Evolutionary conservation across 2,888 invertebrate genomes (phyloP), one percentile per base, ranked within the genome.

Genomic region (Acheta domesticus): DNA sequence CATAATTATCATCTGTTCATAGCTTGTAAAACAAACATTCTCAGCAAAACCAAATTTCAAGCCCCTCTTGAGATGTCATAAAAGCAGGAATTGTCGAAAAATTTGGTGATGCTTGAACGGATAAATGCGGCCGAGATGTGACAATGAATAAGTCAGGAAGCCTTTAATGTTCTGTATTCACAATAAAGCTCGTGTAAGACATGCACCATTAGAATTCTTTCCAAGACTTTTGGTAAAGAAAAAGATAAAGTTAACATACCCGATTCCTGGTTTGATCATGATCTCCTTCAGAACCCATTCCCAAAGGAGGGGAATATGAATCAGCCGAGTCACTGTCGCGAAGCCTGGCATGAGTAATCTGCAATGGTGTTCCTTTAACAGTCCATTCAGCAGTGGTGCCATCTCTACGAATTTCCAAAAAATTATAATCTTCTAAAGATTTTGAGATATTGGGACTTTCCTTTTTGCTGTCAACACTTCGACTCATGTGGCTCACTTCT

Each of bases 371-470:
- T 82, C 89, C 90, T 79, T 86, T 86, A 62, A 91, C 88, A 36
- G 88, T 86, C 91, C 91, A 91, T 85, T 92, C 91, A 11, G 89
- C 89, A 5, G 89, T 89, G 3, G 88, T 88, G 74, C 91, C 91
- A 85, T 91, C 91, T 48, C 90, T 88, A 79, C 89, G 88, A 50
- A 91, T 87, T 87, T 91, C 91, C 74, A 91, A 85, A 85, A 89
- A 91, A 19, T 86, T 85, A 16, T 85, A 84, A 75, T 86, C 86
- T 76, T 85, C 86, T 14, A 78, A 49, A 49, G 83, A 82, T 21
- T 80, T 81, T 12, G 36, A 12, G 36, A 48, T 20, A 50, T 19
- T 80, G 21, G 75, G 36, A 20, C 48, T 76, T 11, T 23, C n/a
- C 19, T 11, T 48, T 49, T 80, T 19, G 48, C 19, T 49, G 21